Evolutionary conservation across 2,113 vertebrate species (phyloP), one percentile per base, ranked within the genome.

Genomic region (Hippocampus zosterae): DNA sequence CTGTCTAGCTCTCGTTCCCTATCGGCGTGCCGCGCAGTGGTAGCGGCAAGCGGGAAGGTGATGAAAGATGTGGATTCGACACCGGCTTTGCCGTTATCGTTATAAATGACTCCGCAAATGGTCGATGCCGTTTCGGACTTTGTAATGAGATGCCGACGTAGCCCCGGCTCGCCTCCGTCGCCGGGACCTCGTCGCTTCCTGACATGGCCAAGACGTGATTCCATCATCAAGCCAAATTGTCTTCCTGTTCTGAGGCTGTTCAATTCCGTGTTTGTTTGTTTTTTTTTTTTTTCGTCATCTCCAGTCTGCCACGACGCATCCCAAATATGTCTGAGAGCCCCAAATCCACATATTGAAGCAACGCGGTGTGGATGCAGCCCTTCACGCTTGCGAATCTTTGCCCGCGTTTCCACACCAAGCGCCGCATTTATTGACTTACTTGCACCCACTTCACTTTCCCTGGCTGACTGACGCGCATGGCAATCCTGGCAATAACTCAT

Each of bases 401-500:
- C 56, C 25, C 6, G 56, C 5, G 18, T 53, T 69, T 37, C 40
- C 67, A 23, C 11, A 21, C 27, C 6, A 13, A 76, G 84, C 78
- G 78, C 10, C 80, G 81, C 72, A 86, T 90, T 84, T 71, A 86
- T 89, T 88, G 73, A 81, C 79, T 74, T 84, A 85, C 85, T 79
- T 87, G 74, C 50, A 29, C 68, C 64, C 19, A 18, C 74, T 74
- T 76, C 75, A 72, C 59, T 82, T 71, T 84, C 65, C 80, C 82
- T 85, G 78, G 74, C 77, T 89, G 71, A 81, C 81, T 90, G 82
- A 78, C 84, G 84, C 88, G 88, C 84, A 71, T 79, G 77, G 77
- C 81, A 85, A 86, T 91, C 81, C 89, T 89, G 85, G 87, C 85
- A 88, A 90, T 90, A 91, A 92, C 91, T 92, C 82, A 84, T 88